These are phyloP conservation scores for Leptogaster cylindrica DNA, from an alignment of 2,888 invertebrate species.

Conservation along the genomic window DNA sequence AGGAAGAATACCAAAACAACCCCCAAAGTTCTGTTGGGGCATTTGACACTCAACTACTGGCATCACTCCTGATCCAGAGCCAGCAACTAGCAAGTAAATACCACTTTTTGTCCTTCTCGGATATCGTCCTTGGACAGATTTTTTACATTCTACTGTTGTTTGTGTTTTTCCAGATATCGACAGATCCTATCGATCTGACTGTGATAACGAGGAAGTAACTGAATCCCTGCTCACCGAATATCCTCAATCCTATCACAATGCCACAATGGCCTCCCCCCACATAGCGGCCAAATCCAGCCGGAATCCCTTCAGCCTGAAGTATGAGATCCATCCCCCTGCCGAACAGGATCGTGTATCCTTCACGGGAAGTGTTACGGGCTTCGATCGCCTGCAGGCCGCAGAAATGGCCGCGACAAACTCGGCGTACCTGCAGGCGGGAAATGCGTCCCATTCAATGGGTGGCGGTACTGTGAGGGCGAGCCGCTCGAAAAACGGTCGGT, in stretches of 20 bases:
- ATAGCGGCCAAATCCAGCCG: slow-evolving; percentile 54
- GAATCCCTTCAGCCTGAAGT: slow-evolving; percentile 59
- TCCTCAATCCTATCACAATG: slow-evolving; percentile 59
- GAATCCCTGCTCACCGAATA: slow-evolving; percentile 56
- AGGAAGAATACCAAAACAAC: slow-evolving; percentile 65
- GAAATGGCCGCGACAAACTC: slow-evolving; percentile 15
- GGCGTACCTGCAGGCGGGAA: slow-evolving; percentile 22
- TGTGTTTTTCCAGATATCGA: slow-evolving; percentile 66
- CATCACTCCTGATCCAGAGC: slow-evolving; percentile 66
- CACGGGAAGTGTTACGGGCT: slow-evolving; percentile 53
- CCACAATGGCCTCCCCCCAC: slow-evolving; percentile 47
- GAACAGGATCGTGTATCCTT: slow-evolving; percentile 51
- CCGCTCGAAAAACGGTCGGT: slow-evolving; percentile 55
- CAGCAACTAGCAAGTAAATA: slow-evolving; percentile 68
- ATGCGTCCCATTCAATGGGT: slow-evolving; percentile 48
- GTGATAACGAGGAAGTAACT: slow-evolving; percentile 69
- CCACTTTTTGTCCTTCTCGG: too few relatives aligned
- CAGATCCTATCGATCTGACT: slow-evolving; percentile 76
- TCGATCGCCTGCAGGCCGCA: slow-evolving; percentile 53
- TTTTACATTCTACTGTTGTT: background rate
- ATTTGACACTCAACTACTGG: slow-evolving; percentile 66
- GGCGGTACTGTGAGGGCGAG: slow-evolving; percentile 56
- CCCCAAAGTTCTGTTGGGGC: slow-evolving; percentile 57
- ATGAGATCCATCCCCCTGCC: slow-evolving; percentile 52
- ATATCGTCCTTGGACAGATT: too few relatives aligned